These are phyloP conservation scores for Delichon dasypus DNA, from an alignment of 2,797 vertebrate genomes.

Conservation along the genomic window DNA sequence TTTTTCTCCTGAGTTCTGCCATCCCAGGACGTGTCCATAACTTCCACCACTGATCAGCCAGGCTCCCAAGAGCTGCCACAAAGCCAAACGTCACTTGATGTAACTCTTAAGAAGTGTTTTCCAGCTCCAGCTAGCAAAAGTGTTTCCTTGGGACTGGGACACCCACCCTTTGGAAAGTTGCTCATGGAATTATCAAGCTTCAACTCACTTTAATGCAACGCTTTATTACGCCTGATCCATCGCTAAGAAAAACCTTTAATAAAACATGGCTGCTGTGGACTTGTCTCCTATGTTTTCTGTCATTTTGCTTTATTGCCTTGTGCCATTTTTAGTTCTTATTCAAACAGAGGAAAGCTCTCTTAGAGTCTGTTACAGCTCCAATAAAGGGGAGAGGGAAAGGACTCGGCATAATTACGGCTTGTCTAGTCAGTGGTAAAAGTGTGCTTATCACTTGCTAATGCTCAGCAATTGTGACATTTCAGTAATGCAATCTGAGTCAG, in stretches of 20 bases:
- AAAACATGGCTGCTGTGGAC: background rate
- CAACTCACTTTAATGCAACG: background rate
- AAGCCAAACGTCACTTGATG: background rate
- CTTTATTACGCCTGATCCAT: background rate
- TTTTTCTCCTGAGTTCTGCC: background rate
- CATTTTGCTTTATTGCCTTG: slow-evolving; percentile 16
- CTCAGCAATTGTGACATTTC: slow-evolving; percentile 46
- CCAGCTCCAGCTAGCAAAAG: background rate
- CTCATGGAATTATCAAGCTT: background rate
- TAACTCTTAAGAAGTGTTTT: background rate
- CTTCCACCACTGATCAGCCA: background rate
- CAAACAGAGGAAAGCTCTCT: background rate
- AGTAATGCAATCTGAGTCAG: slow-evolving; percentile 40
- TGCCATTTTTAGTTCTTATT: slow-evolving; percentile 34
- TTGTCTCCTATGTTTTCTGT: slow-evolving; percentile 1
- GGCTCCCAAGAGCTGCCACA: accelerated
- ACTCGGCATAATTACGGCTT: background rate
- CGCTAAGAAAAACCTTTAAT: background rate
- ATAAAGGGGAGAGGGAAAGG: slow-evolving; percentile 35
- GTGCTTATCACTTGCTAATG: slow-evolving; percentile 45
- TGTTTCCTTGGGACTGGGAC: accelerated
- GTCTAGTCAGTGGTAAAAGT: slow-evolving; percentile 2
- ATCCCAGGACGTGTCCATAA: accelerated
- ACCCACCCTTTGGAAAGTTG: background rate
- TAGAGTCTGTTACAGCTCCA: background rate